These are phyloP conservation scores for Aselliscus stoliczkanus DNA, from an alignment of 2,797 vertebrate species.

Conservation along the genomic window DNA sequence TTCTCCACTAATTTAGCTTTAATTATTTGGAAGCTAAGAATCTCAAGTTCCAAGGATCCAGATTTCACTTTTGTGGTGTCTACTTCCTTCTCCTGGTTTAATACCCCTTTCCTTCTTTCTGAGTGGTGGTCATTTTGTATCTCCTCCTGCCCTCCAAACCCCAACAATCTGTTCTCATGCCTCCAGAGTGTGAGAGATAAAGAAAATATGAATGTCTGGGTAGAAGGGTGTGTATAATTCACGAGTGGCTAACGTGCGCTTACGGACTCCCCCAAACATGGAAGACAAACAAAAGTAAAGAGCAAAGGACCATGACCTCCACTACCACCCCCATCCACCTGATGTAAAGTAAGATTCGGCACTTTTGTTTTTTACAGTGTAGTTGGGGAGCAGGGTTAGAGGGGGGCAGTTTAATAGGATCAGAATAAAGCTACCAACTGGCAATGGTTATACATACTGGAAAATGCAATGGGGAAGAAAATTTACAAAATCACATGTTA, in stretches of 20 bases:
- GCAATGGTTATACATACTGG: not conserved
- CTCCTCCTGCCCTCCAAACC: not conserved
- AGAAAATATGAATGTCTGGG: not conserved
- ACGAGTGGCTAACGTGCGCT: not conserved
- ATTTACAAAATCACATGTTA: not conserved
- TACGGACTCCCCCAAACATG: not conserved
- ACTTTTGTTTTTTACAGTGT: not conserved
- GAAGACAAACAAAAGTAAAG: not conserved
- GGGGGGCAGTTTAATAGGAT: not conserved
- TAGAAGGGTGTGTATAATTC: not conserved
- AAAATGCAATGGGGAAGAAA: not conserved
- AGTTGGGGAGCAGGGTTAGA: not conserved
- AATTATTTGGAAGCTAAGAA: conserved; percentile 15
- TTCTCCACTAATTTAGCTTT: not conserved
- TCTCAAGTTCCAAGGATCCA: not conserved
- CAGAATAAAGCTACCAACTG: not conserved
- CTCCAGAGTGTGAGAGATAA: not conserved
- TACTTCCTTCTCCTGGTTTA: not conserved
- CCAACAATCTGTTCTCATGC: not conserved
- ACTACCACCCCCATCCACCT: not conserved
- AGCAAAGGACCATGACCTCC: not conserved
- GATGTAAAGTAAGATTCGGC: not conserved
- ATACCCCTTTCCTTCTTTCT: not conserved
- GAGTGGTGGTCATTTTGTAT: not conserved
- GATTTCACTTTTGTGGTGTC: not conserved